Base-by-base conservation (phyloP, 2,113 vertebrate species). In the Scomber scombrus region DNA sequence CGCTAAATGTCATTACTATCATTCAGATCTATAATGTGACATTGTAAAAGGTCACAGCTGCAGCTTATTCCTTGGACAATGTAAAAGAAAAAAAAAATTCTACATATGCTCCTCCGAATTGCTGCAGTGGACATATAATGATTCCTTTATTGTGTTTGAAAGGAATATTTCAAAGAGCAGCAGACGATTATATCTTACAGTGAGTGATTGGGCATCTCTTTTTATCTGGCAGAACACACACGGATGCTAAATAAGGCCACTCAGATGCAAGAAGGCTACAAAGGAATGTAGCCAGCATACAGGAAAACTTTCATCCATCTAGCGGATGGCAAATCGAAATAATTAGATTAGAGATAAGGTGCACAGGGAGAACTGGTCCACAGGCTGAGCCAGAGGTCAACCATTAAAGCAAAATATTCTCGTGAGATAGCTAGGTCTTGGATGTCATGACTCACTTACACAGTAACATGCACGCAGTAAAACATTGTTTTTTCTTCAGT, bases 1-100 rank as follows among this genome's bases (percentile, higher is more conserved):
- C 29, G 8, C 71, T 34, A 85, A 90, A 93, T 87, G 90, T 70
- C 85, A 85, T 78, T 84, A 56, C 64, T 68, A 87, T 88, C 55
- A 61, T 91, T 86, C 88, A 91, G 65, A 86, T 86, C 71, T 71
- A 54, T 86, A 80, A 85, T 82, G 71, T 2, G 40, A 71, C 71
- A 51, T 47, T 60, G 46, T 45, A 51, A 87, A 90, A 87, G 86
- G 90, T 89, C 90, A 86, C 54, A 34, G 47, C 56, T 74, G 70
- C 45, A 16, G 49, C 78, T 77, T 79, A 64, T 57, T 72, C 11
- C 50, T 71, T 15, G 23, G 40, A 82, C 71, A 57, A 11, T 46
- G 26, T 78, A 66, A 19, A 18, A 14, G 46, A 7, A 2, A 76
- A 57, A 57, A 19, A 29, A 31, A 40, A 40, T 12, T 77, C 13